Conservation (phyloP, 2,888 invertebrate species). For the Drosophila emarginata region DNA sequence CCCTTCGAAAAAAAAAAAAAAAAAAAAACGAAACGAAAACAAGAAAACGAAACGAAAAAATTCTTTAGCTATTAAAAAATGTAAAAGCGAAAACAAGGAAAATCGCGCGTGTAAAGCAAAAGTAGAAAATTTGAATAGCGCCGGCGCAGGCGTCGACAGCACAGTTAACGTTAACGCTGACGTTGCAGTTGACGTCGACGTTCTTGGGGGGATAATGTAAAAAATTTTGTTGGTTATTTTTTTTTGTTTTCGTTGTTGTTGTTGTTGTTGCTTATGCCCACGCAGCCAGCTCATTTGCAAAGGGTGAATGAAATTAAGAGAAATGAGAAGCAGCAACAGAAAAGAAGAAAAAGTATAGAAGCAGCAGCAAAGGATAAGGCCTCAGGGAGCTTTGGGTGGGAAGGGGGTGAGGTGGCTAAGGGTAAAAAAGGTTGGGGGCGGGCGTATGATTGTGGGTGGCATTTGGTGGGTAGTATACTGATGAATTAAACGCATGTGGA, state of each 20-base stretch:
- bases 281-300: slow-evolving; percentile 70
- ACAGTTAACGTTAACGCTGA: slow-evolving; percentile 23
- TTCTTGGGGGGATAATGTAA: slow-evolving; percentile 55
- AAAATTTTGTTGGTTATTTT: slow-evolving; percentile 61
- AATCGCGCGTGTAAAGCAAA: slow-evolving; percentile 78
- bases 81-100: slow-evolving; percentile 78
- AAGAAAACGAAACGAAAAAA: slow-evolving; percentile 37
- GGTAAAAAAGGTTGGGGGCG: not conserved
- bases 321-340: slow-evolving; percentile 47
- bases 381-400: slow-evolving; percentile 8
- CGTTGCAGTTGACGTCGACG: slow-evolving; percentile 27
- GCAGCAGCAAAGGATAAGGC: slow-evolving; percentile 28
- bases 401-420: slow-evolving; percentile 26
- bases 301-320: slow-evolving; percentile 76
- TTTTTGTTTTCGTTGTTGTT: slow-evolving; percentile 11
- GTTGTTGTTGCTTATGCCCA: slow-evolving; percentile 16
- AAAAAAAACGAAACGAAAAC: slow-evolving; percentile 14
- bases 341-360: slow-evolving; percentile 5
- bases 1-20: slow-evolving; percentile 27
- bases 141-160: slow-evolving; percentile 31
- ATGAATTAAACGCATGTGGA: slow-evolving; percentile 54
- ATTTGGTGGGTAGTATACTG: slow-evolving; percentile 37
- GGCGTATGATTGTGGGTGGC: not conserved
- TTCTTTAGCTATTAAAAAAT: slow-evolving; percentile 77
- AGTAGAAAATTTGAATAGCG: slow-evolving; percentile 74